Conservation (phyloP, 2,797 vertebrate genomes). For the Galago senegalensis region DNA sequence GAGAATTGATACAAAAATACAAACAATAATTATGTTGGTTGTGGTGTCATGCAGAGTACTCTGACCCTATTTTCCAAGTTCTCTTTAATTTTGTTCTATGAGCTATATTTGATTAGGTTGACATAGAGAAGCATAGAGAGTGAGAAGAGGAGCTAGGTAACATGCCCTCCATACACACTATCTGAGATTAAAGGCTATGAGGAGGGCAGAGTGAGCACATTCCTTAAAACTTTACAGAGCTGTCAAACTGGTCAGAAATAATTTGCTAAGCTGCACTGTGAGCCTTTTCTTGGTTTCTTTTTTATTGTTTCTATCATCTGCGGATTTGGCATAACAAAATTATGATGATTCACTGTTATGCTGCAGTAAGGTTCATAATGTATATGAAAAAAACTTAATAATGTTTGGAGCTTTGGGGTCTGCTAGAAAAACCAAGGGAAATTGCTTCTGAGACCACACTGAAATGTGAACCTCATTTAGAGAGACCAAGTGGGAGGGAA, state of each 20-base stretch:
- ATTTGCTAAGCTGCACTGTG: slow-evolving; percentile 23
- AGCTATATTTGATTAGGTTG: not conserved
- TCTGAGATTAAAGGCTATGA: not conserved
- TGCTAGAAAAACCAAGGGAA: slow-evolving; percentile 70
- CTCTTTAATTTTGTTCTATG: not conserved
- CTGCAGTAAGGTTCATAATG: slow-evolving; percentile 75
- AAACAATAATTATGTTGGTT: not conserved
- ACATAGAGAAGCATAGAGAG: not conserved
- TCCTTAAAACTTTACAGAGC: slow-evolving; percentile 36
- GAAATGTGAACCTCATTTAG: slow-evolving; percentile 82
- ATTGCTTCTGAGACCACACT: slow-evolving; percentile 77
- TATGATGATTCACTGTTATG: slow-evolving; percentile 69
- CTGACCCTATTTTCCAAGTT: not conserved
- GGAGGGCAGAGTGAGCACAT: not conserved
- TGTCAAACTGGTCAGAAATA: slow-evolving; percentile 46
- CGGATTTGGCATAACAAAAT: slow-evolving; percentile 71
- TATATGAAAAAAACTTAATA: slow-evolving; percentile 78
- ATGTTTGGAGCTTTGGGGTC: slow-evolving; percentile 70
- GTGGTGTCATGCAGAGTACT: not conserved
- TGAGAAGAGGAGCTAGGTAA: not conserved
- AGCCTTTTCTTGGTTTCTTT: slow-evolving; percentile 59
- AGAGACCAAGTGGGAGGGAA: slow-evolving; percentile 70
- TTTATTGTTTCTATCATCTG: slow-evolving; percentile 78
- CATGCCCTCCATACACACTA: not conserved
- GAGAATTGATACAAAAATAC: not conserved